Base-by-base conservation (phyloP, 2,113 vertebrate genomes). In the Phalacrocorax brasilianus region DNA sequence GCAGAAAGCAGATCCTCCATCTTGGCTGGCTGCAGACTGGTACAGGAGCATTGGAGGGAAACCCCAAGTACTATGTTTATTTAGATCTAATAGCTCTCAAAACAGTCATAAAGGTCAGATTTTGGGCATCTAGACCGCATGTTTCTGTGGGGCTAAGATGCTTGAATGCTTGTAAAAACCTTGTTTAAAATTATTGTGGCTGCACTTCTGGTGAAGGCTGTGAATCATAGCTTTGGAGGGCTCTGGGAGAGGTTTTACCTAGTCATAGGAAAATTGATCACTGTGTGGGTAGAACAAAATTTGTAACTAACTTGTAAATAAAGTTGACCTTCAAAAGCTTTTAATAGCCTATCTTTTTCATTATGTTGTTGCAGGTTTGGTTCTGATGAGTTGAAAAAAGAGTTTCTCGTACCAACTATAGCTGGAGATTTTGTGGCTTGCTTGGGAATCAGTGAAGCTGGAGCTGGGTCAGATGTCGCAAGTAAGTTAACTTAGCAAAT, bases 391-490 rank as follows among this genome's bases (percentile, higher is more conserved):
- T 95, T 99, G 68, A 99, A 98, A 95, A 96, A 95, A 56, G 97
- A 99, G 88, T 99, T 99, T 82, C 98, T 99, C 1, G n/a, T 93
- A 59, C 98, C 98, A 32, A 97, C 98, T 61, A 96, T 98, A 91
- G 93, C 94, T 91, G 98, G 99, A 84, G 98, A 99, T 92, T 95
- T 98, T 78, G 98, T 99, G 89, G 98, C 95, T 85, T 99, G 98
- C 80, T 97, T 99, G 19, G 98, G 98, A 85, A 87, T 99, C 73
- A 99, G 98, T 79, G 98, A 99, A 98, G 71, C 96, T 17, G 98
- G 97, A 90, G 98, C 98, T 45, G 98, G 98, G 50, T 99, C 98
- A 42, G 99, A 99, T 94, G 99, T 99, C 4, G 97, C 98, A 94
- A 99, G 98, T 99, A 98, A 58, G 98, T 98, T 70, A 91, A 79